Base-by-base conservation (phyloP, 2,888 invertebrate genomes). In the Ennomos erosarius region DNA sequence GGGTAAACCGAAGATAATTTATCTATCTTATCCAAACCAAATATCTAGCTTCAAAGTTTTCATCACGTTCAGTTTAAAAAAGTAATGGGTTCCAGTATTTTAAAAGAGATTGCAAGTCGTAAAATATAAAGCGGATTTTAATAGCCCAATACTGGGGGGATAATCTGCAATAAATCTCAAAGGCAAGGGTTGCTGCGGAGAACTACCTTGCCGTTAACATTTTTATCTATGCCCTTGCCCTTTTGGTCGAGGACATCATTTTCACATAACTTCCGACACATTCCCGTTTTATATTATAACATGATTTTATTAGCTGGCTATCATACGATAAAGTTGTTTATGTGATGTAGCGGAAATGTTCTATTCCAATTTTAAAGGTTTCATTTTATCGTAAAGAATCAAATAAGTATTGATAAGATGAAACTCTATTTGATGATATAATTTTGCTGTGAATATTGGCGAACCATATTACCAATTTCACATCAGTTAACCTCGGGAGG, bases 171-270 rank as follows among this genome's bases (percentile, higher is more conserved):
- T 79, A 81, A 81, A 81, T 83, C 76, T 75, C 59, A 64, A 73
- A 76, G 70, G 76, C 74, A 76, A 74, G 76, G 80, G 78, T 76
- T 78, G 65, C 62, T 65, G 65, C 68, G 75, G 55, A 74, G 75
- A 81, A 82, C 79, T 81, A 82, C 77, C 76, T 72, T 65, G 61
- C 73, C 67, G 73, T 78, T 81, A 80, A 79, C 76, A 75, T 81
- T 82, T 81, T 82, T 82, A 82, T 82, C 75, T 79, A 67, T 71
- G 64, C 69, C 70, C 69, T 71, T 74, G 67, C 65, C 75, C 73
- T 73, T 73, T 75, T 68, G 63, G 65, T 68, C 70, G 62, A 70
- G 65, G 69, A 76, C 75, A 76, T 78, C 74, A 75, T 76, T 76
- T 75, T 67, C 64, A 70, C 68, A 73, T 73, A 75, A 75, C 69